A percentile compares a stretch with the other conserved stretches of the same genome.
Conservation (phyloP, 2,797 vertebrate genomes). For the Amblyraja radiata region DNA sequence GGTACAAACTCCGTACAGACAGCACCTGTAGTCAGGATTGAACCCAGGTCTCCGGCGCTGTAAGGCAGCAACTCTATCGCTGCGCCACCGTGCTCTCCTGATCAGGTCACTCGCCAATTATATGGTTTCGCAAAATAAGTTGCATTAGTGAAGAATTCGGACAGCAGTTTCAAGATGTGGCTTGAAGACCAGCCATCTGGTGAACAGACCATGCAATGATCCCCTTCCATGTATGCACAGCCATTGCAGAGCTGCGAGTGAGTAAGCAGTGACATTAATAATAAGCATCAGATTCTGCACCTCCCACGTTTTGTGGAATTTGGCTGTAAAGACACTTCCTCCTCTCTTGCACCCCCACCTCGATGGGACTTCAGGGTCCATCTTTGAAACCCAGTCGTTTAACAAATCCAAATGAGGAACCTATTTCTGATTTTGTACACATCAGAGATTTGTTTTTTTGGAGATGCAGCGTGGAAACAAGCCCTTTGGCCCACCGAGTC, state of each 20-base stretch:
- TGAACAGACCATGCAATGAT: not conserved
- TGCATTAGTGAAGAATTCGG: too few species aligned
- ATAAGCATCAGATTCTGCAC: not conserved
- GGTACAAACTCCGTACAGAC: too few species aligned
- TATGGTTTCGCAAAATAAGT: too few species aligned
- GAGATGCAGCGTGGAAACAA: too few species aligned
- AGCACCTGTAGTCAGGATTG: too few species aligned
- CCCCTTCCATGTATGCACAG: not conserved
- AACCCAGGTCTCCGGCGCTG: too few species aligned
- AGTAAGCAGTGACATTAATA: not conserved
- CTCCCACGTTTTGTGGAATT: not conserved
- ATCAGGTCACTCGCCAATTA: not conserved
- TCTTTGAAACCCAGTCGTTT: not conserved
- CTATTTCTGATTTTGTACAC: not conserved
- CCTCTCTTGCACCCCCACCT: not conserved
- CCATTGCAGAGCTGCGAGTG: too few species aligned
- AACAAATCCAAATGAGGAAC: not conserved
- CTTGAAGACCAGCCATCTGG: not conserved
- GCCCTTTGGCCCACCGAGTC: too few species aligned
- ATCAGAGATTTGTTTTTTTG: too few species aligned
- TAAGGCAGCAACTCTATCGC: too few species aligned
- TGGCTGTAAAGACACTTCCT: not conserved
- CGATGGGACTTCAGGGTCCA: not conserved
- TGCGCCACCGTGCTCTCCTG: not conserved
- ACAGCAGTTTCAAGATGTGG: not conserved